Evolutionary conservation across 1,140 invertebrate species (phyloP).

Genomic region (Agrilus planipennis): DNA sequence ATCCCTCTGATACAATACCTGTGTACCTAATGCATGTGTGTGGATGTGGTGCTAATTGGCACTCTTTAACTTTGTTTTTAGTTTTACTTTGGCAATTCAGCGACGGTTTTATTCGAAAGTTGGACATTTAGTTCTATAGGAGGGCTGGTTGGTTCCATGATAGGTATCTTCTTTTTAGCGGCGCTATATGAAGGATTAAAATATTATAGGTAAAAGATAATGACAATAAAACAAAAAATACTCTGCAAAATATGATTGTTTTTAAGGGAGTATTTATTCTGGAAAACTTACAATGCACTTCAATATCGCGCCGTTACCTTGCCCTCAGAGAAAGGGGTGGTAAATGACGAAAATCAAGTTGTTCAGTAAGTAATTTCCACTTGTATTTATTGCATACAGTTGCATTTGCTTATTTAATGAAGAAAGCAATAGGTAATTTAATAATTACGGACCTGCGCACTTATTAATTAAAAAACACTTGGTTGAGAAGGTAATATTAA

Average conservation of each 20-base stretch:
- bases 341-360: slow-evolving; percentile 52
- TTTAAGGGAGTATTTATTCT: slow-evolving; percentile 62
- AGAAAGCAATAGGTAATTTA: no score
- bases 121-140: slow-evolving; percentile 64
- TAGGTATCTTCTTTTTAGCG: slow-evolving; percentile 75
- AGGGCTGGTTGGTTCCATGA: slow-evolving; percentile 68
- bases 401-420: no score
- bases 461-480: not conserved
- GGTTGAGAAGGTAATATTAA: not conserved
- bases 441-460: no score
- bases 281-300: slow-evolving; percentile 63
- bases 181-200: slow-evolving; percentile 85
- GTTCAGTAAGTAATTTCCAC: slow-evolving; percentile 51
- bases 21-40: no score
- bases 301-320: slow-evolving; percentile 59
- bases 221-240: slow-evolving; percentile 1
- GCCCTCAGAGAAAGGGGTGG: slow-evolving; percentile 53
- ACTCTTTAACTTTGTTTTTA: slow-evolving; percentile 43
- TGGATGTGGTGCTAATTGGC: no score
- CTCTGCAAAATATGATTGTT: slow-evolving; percentile 11
- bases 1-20: no score
- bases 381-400: slow-evolving; percentile 19
- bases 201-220: slow-evolving; percentile 52
- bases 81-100: slow-evolving; percentile 67
- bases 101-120: slow-evolving; percentile 63